phyloP scores from a whole-genome alignment of 2,113 vertebrate species.

The Sapayoa aenigma region DNA sequence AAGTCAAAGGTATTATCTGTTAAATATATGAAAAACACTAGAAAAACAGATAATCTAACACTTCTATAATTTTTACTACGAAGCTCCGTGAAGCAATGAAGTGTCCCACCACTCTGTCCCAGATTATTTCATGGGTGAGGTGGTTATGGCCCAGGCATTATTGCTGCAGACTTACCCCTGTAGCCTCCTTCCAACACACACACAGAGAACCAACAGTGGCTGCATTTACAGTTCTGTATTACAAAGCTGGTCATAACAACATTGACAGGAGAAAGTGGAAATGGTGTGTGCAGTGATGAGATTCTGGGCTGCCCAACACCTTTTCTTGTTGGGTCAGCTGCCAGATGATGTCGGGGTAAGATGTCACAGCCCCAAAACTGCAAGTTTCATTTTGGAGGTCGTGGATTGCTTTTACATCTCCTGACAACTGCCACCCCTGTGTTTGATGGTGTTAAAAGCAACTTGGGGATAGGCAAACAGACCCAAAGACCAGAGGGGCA shows the following conservation, averaged over 20 bases:
- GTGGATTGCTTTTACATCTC: background rate
- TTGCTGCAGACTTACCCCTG: background rate
- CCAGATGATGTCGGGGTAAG: background rate
- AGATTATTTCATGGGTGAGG: background rate
- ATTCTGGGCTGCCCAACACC: background rate
- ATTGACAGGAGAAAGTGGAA: background rate
- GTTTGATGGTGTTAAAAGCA: too few relatives aligned
- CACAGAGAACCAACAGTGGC: background rate
- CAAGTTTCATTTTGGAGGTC: background rate
- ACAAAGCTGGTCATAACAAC: background rate
- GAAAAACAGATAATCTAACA: background rate
- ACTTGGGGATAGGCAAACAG: too few relatives aligned
- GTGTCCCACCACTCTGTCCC: background rate
- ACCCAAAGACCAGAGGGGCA: too few relatives aligned
- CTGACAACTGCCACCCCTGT: background rate
- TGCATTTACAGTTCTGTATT: background rate
- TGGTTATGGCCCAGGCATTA: background rate
- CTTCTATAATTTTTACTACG: background rate
- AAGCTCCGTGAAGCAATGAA: background rate
- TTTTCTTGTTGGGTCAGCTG: background rate
- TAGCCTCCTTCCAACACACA: background rate
- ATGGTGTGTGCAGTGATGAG: background rate
- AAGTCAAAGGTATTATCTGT: background rate
- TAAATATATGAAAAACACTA: background rate
- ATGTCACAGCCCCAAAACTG: background rate